phyloP scores from a whole-genome alignment of 2,113 vertebrate genomes.

The Oncorhynchus clarkii region DNA sequence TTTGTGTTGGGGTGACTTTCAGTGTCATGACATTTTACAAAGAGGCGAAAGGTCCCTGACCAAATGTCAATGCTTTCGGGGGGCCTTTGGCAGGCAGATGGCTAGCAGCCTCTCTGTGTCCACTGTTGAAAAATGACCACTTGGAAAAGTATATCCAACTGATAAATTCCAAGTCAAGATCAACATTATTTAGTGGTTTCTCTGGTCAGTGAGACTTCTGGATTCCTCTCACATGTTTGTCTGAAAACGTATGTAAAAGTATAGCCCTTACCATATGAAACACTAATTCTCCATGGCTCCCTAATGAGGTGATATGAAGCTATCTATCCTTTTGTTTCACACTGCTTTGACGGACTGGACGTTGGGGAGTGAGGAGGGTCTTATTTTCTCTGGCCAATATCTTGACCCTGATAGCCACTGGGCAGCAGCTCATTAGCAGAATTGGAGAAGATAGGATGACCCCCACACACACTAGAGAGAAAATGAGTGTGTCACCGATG shows the following conservation, averaged over 20 bases:
- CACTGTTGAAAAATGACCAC: neutral
- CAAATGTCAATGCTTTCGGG: slow-evolving; percentile 58
- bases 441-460: neutral
- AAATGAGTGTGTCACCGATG: slow-evolving; percentile 42
- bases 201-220: no score
- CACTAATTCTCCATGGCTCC: neutral
- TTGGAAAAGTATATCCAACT: neutral
- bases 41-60: slow-evolving; percentile 65
- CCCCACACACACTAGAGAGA: no score
- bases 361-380: neutral
- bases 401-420: slow-evolving; percentile 16
- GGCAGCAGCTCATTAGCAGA: slow-evolving; percentile 7
- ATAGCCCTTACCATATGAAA: neutral
- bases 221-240: neutral
- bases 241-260: neutral
- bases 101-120: slow-evolving; percentile 44
- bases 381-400: slow-evolving; percentile 36
- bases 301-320: neutral
- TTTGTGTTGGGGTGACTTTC: slow-evolving; percentile 46
- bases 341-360: neutral
- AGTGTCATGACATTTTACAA: slow-evolving; percentile 61
- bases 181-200: neutral
- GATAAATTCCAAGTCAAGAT: neutral
- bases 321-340: neutral
- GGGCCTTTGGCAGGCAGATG: slow-evolving; percentile 57